Evolutionary conservation across 2,797 vertebrate genomes (phyloP).

Genomic region (Sebastes iracundus): DNA sequence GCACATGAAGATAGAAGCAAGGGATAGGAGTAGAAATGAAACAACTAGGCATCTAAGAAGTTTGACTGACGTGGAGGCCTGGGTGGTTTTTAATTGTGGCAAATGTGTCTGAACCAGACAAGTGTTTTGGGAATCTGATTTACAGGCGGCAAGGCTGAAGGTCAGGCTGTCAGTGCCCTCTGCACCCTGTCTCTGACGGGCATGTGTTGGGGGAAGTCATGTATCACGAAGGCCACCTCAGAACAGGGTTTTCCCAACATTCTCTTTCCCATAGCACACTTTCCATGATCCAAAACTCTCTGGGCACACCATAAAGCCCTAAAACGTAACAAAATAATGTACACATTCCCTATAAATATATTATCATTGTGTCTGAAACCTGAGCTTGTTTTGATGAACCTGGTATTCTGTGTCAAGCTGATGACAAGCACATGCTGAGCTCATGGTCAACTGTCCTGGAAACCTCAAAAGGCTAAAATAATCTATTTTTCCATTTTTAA

Average conservation of each 20-base stretch:
- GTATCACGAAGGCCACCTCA: constrained; percentile 18
- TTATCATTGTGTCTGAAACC: not conserved
- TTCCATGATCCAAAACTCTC: not conserved
- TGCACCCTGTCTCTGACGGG: not conserved
- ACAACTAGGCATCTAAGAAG: not conserved
- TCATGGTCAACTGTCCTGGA: not conserved
- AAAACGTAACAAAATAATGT: not conserved
- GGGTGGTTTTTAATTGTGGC: constrained; percentile 13
- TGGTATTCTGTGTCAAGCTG: not conserved
- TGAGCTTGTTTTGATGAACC: not conserved
- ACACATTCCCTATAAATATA: not conserved
- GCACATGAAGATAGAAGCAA: not conserved
- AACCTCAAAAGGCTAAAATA: not conserved
- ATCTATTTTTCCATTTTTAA: not conserved
- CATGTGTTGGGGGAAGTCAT: constrained; percentile 22
- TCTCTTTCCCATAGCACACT: not conserved
- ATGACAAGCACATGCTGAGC: constrained; percentile 1
- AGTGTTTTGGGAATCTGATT: constrained; percentile 49
- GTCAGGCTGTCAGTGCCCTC: constrained; percentile 42
- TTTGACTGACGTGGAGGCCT: constrained; percentile 36
- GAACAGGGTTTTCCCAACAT: not conserved
- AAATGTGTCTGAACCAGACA: constrained; percentile 30
- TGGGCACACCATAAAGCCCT: not conserved
- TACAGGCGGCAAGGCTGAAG: constrained; percentile 48
- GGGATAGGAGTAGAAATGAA: not conserved